Evolutionary conservation across 2,888 invertebrate species (phyloP).

Genomic region (Pachycephus smyrnensis): DNA sequence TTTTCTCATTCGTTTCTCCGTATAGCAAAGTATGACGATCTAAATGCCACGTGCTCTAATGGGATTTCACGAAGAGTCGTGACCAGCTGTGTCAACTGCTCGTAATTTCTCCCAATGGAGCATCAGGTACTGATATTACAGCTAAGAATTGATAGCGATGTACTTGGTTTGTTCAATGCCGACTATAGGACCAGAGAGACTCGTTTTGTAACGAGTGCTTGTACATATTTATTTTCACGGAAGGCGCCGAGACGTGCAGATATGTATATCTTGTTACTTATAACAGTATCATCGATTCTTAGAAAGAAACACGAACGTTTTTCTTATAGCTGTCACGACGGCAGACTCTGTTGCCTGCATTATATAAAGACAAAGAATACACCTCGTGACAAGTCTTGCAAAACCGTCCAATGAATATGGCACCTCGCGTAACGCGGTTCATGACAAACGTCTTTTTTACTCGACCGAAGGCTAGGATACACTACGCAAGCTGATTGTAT

Average conservation of each 20-base stretch:
- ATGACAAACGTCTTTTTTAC: not conserved
- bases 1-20: not conserved
- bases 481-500: not conserved
- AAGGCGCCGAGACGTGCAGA: not conserved
- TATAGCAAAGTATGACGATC: not conserved
- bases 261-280: not conserved
- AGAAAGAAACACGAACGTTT: not conserved
- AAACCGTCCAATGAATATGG: not conserved
- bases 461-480: not conserved
- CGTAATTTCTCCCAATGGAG: not conserved
- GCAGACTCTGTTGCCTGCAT: not conserved
- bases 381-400: not conserved
- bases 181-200: not conserved
- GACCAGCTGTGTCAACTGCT: conserved; percentile 3
- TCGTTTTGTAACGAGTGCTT: not conserved
- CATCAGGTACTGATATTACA: not conserved
- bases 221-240: not conserved
- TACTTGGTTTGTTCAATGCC: not conserved
- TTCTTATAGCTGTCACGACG: not conserved
- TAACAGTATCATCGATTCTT: not conserved
- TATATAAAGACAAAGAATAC: not conserved
- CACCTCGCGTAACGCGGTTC: not conserved
- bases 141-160: not conserved
- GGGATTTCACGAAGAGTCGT: not conserved
- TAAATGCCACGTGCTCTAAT: conserved; percentile 5